Percentiles rank a stretch among this genome's conserved stretches.
These are phyloP conservation scores for Tetrax tetrax DNA, from an alignment of 2,113 vertebrate genomes.

Conservation along the genomic window DNA sequence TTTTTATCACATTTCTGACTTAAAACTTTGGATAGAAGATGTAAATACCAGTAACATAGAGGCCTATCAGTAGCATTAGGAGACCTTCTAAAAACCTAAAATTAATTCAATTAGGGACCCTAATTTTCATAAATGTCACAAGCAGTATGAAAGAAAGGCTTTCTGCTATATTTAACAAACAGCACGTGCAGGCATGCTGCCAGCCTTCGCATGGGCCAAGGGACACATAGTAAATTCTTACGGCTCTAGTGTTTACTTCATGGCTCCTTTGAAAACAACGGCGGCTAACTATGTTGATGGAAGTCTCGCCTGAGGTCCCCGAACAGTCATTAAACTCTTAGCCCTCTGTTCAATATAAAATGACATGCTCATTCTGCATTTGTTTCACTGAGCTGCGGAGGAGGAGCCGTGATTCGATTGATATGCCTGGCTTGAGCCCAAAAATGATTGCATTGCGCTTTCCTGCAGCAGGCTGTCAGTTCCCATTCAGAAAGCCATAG, in stretches of 20 bases:
- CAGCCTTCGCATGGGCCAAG: background rate
- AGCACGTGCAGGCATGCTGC: background rate
- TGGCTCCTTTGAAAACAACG: conserved; percentile 16
- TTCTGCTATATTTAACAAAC: background rate
- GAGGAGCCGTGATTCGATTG: conserved; percentile 17
- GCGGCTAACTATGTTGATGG: background rate
- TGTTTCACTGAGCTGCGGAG: background rate
- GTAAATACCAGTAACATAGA: background rate
- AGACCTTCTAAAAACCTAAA: background rate
- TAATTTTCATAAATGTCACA: background rate
- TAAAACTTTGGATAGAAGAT: background rate
- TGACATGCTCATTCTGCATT: conserved; percentile 11
- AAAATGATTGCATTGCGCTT: background rate
- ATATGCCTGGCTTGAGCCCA: conserved; percentile 39
- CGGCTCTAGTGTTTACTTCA: background rate
- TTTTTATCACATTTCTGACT: background rate
- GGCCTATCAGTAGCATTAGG: background rate
- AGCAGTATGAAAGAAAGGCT: background rate
- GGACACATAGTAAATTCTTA: background rate
- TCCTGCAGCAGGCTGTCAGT: conserved; percentile 18
- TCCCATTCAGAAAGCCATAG: background rate
- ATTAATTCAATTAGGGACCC: background rate
- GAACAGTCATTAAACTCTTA: conserved; percentile 11
- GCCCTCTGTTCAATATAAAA: conserved; percentile 10
- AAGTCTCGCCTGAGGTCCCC: background rate